Evolutionary conservation across 2,797 vertebrate genomes (phyloP).

Genomic region (Zalophus californianus): DNA sequence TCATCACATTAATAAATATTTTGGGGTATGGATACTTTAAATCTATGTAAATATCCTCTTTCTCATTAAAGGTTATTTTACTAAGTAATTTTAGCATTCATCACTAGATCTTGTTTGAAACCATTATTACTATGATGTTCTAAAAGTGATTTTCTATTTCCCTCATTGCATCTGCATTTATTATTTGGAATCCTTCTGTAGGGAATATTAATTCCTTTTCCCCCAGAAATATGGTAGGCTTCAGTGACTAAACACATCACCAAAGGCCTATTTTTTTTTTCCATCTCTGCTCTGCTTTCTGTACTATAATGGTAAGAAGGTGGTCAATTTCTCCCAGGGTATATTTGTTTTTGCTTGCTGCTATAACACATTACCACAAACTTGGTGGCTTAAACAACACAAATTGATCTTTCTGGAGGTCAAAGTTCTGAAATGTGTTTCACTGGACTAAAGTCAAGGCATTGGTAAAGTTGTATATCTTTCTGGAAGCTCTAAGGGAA

Average conservation of each 20-base stretch:
- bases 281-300: background rate
- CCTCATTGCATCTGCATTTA: background rate
- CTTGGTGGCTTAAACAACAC: background rate
- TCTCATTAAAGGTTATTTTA: background rate
- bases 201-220: background rate
- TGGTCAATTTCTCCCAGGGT: background rate
- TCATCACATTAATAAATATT: background rate
- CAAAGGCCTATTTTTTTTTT: background rate
- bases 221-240: background rate
- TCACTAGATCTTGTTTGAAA: background rate
- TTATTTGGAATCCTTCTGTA: background rate
- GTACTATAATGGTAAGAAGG: background rate
- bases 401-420: background rate
- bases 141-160: background rate
- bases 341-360: background rate
- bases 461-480: background rate
- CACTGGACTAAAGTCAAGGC: background rate
- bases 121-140: background rate
- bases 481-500: background rate
- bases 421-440: background rate
- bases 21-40: background rate
- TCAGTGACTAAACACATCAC: background rate
- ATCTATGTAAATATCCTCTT: background rate
- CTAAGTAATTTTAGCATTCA: background rate
- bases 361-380: background rate